phyloP scores from a whole-genome alignment of 1,140 invertebrate species.

The Pteromalus puparum region DNA sequence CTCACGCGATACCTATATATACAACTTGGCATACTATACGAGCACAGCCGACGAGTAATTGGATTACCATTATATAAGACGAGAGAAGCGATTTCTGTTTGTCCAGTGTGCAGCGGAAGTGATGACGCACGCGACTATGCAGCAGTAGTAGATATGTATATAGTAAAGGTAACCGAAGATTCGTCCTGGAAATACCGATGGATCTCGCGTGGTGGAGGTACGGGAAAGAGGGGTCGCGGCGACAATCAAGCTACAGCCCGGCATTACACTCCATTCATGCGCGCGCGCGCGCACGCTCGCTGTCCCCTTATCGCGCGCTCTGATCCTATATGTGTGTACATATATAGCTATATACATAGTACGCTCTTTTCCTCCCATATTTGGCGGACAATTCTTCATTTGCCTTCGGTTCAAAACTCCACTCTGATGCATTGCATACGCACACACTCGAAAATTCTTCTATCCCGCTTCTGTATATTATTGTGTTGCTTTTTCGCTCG shows the following conservation, averaged over 20 bases:
- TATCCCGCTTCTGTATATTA: no score
- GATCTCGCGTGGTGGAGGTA: slow-evolving; percentile 63
- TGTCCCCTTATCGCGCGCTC: slow-evolving; percentile 58
- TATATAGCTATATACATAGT: neutral
- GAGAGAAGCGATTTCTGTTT: slow-evolving; percentile 52
- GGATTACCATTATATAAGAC: neutral
- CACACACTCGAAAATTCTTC: neutral
- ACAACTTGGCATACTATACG: no score
- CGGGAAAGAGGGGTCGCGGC: slow-evolving; percentile 61
- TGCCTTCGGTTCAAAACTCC: slow-evolving; percentile 68
- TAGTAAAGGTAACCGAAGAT: slow-evolving; percentile 64
- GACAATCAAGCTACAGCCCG: slow-evolving; percentile 72
- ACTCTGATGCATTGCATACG: slow-evolving; percentile 59
- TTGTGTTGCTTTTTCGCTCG: neutral
- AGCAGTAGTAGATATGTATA: neutral
- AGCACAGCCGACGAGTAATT: neutral
- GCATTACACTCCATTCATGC: slow-evolving; percentile 75
- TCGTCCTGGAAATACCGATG: slow-evolving; percentile 72
- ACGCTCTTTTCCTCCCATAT: slow-evolving; percentile 56
- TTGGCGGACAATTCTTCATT: slow-evolving; percentile 76
- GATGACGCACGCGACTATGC: slow-evolving; percentile 62
- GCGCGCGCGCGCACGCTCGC: neutral
- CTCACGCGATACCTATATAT: slow-evolving; percentile 2
- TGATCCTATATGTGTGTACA: slow-evolving; percentile 14
- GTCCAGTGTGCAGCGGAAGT: slow-evolving; percentile 67